Evolutionary conservation across 2,797 vertebrate species (phyloP).

Genomic region (Lepus oiostolus): DNA sequence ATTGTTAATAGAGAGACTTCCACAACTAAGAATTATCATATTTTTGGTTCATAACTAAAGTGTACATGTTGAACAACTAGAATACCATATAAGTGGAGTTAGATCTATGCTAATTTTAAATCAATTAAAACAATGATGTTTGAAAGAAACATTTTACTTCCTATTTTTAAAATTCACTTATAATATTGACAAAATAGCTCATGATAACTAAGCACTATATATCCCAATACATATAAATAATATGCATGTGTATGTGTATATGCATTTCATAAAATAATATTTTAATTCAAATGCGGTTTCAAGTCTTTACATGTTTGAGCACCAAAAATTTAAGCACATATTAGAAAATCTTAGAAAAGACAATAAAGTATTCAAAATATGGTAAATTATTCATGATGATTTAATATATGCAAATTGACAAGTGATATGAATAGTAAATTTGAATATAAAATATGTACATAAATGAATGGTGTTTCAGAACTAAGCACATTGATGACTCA

Average conservation of each 20-base stretch:
- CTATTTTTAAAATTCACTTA: neutral
- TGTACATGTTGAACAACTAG: neutral
- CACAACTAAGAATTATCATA: neutral
- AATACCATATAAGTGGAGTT: neutral
- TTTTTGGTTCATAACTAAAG: neutral
- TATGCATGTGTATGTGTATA: neutral
- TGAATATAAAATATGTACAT: conserved; percentile 82
- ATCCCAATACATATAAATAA: neutral
- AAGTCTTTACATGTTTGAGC: conserved; percentile 63
- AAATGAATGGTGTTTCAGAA: conserved; percentile 80
- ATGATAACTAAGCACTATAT: neutral
- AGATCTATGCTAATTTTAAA: conserved; percentile 10
- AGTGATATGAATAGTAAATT: conserved; percentile 75
- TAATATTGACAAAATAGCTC: neutral
- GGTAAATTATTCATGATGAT: conserved; percentile 78
- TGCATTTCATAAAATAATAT: conserved; percentile 44
- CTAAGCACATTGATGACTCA: conserved; percentile 66
- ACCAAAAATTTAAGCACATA: conserved; percentile 76
- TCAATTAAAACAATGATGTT: neutral
- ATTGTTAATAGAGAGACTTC: neutral
- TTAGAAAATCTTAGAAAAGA: conserved; percentile 60
- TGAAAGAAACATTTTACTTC: neutral
- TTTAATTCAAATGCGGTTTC: conserved; percentile 16
- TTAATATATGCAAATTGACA: conserved; percentile 83
- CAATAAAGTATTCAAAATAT: conserved; percentile 81